Evolutionary conservation across 92 coral and sea anemone genomes (phyloP).

Genomic region (Paragorgia papillata): DNA sequence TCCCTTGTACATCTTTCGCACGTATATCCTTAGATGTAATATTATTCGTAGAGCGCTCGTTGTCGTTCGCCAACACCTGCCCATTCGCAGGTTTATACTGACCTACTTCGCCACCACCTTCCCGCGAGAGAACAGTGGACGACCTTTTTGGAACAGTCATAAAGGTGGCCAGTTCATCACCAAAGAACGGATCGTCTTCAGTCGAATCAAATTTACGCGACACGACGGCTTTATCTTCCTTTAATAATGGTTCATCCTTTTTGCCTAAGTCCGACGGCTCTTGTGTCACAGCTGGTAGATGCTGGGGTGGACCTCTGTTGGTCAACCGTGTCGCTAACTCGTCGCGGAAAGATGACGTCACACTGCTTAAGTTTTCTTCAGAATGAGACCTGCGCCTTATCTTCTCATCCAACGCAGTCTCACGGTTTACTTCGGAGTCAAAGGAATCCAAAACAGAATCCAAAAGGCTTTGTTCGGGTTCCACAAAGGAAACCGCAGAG

Average conservation of each 20-base stretch:
- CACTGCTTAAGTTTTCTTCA: slow-evolving; percentile 1
- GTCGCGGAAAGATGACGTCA: slow-evolving; percentile 3
- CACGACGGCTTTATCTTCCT: slow-evolving; percentile 6
- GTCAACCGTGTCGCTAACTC: slow-evolving; percentile 2
- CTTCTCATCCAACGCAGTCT: not conserved
- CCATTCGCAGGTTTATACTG: not conserved
- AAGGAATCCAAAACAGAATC: not conserved
- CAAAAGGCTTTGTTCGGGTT: not conserved
- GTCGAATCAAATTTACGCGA: not conserved
- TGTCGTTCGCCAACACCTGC: not conserved
- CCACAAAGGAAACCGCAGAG: not conserved
- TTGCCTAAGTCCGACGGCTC: too few relatives aligned
- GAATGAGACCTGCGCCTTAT: slow-evolving; percentile 14
- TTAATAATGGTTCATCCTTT: not conserved
- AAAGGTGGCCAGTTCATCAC: slow-evolving; percentile 23
- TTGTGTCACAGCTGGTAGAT: not conserved
- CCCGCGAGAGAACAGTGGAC: not conserved
- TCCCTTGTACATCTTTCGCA: not conserved
- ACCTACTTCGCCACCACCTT: not conserved
- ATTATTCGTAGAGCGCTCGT: not conserved
- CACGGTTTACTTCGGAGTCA: not conserved
- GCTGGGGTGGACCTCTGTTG: not conserved
- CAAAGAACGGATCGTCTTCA: not conserved
- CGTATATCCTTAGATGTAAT: not conserved
- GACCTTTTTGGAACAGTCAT: slow-evolving; percentile 3